Conservation (phyloP, 2,797 vertebrate species). For the Darevskia mixta region DNA sequence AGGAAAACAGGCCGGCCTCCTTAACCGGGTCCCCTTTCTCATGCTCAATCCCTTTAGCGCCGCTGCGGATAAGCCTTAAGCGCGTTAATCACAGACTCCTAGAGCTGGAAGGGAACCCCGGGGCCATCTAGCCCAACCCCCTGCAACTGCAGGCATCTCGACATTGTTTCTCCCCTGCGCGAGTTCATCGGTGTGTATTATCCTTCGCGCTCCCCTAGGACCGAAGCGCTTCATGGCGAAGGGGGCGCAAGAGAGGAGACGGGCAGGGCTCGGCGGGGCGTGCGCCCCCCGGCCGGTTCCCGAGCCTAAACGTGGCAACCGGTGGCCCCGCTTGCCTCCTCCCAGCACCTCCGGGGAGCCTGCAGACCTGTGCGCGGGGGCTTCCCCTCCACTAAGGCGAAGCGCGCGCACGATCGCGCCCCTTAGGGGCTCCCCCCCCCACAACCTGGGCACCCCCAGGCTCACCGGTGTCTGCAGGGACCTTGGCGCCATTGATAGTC, state of each 20-base stretch:
- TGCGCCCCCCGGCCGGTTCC: not conserved
- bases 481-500: constrained; percentile 87
- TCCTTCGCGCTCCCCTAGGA: too few species aligned
- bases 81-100: too few species aligned
- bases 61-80: not conserved
- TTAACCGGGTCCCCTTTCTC: too few species aligned
- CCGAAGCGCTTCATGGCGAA: too few species aligned
- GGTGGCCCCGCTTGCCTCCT: not conserved
- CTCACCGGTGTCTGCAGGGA: constrained; percentile 91
- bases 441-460: constrained; percentile 1
- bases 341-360: not conserved
- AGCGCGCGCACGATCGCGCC: not conserved
- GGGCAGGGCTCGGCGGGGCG: not conserved
- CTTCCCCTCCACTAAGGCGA: not conserved
- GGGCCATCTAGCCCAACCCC: too few species aligned
- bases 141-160: too few species aligned
- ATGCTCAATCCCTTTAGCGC: too few species aligned
- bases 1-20: too few species aligned
- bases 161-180: too few species aligned
- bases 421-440: constrained; percentile 58
- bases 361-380: not conserved
- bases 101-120: too few species aligned
- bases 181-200: too few species aligned
- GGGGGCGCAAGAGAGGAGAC: not conserved
- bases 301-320: not conserved